phyloP scores from a whole-genome alignment of 2,888 invertebrate genomes.

The Anodontia alba region DNA sequence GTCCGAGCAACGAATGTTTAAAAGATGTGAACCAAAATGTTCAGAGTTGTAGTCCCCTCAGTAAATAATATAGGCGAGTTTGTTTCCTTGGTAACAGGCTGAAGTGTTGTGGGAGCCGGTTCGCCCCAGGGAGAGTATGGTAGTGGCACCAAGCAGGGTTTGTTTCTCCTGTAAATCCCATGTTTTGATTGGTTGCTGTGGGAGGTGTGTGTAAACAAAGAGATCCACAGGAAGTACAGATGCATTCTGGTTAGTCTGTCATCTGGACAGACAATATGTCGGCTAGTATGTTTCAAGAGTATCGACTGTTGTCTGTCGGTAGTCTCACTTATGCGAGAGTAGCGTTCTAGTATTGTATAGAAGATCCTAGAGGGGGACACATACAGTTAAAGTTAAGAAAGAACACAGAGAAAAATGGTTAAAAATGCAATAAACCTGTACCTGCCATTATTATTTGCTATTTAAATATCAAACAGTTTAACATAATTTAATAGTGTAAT shows the following conservation, averaged over 20 bases:
- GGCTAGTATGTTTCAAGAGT: conserved; percentile 15
- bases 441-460: conserved; percentile 1
- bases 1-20: conserved; percentile 18
- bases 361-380: conserved; percentile 17
- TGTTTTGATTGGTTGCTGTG: conserved; percentile 14
- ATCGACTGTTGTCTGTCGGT: conserved; percentile 8
- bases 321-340: conserved; percentile 19
- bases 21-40: conserved; percentile 19
- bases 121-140: conserved; percentile 1
- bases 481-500: too few species aligned
- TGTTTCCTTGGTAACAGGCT: conserved; percentile 2
- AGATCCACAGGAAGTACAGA: conserved; percentile 17
- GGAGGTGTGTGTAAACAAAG: conserved; percentile 7
- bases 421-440: neutral
- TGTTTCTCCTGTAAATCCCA: conserved; percentile 12
- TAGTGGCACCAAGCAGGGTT: conserved; percentile 12
- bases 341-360: conserved; percentile 14
- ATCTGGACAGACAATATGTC: conserved; percentile 13
- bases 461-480: neutral
- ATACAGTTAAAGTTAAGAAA: conserved; percentile 17
- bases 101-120: conserved; percentile 1
- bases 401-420: neutral
- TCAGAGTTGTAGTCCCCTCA: conserved; percentile 12
- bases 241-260: conserved; percentile 16
- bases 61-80: conserved; percentile 5